phyloP scores from a whole-genome alignment of 2,797 vertebrate species.

The Gobionotothen gibberifrons region DNA sequence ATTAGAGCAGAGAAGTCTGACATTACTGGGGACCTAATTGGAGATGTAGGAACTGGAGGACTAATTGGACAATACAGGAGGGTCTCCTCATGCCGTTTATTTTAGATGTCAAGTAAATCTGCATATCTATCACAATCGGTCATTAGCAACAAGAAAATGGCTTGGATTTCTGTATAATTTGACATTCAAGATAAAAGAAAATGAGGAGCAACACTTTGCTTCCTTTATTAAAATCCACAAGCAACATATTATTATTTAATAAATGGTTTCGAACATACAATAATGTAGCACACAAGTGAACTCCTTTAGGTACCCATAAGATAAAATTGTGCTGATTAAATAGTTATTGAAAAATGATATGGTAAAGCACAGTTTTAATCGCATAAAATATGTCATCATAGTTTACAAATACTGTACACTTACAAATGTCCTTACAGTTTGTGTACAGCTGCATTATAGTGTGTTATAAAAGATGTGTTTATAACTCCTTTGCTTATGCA shows the following conservation, averaged over 20 bases:
- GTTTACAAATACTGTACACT: not conserved
- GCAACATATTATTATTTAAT: not conserved
- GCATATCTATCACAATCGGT: constrained; percentile 13
- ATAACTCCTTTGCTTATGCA: no score
- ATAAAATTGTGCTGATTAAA: not conserved
- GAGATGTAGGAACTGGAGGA: constrained; percentile 50
- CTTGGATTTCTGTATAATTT: constrained; percentile 8
- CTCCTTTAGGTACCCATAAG: not conserved
- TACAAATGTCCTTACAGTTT: not conserved
- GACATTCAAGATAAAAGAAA: not conserved
- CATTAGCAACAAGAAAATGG: not conserved
- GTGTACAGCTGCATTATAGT: no score
- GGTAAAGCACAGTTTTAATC: no score
- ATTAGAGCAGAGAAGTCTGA: constrained; percentile 38
- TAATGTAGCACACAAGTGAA: no score
- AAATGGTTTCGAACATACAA: not conserved
- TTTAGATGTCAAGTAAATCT: constrained; percentile 44
- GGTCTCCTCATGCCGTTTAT: constrained; percentile 38
- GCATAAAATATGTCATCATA: not conserved
- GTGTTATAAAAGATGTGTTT: no score
- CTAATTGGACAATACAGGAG: constrained; percentile 59
- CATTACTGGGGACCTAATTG: constrained; percentile 53
- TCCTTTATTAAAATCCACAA: not conserved
- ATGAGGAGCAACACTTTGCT: not conserved
- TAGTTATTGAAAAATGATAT: not conserved